A percentile compares a stretch with the other conserved stretches of the same genome.
Conservation (phyloP, 2,113 vertebrate genomes). For the Rhynchomys soricoides region DNA sequence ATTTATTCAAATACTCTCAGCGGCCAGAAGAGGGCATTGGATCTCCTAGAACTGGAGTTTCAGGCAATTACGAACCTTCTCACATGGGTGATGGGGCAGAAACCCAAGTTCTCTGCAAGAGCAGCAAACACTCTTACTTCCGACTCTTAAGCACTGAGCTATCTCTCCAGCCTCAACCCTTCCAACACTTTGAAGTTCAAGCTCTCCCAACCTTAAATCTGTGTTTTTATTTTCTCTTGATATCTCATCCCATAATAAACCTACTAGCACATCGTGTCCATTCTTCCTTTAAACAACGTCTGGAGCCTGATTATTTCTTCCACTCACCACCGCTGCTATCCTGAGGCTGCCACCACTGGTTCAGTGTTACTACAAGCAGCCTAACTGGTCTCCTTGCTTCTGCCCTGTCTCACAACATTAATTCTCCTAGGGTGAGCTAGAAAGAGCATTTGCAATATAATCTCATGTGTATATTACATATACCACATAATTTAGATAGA, state of each 20-base stretch:
- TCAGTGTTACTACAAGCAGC: background rate
- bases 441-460: constrained; percentile 26
- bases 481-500: background rate
- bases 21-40: background rate
- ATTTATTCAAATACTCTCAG: background rate
- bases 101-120: background rate
- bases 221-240: background rate
- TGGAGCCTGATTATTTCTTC: constrained; percentile 11
- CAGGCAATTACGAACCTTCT: background rate
- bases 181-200: background rate
- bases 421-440: background rate
- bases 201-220: background rate
- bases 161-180: background rate
- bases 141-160: background rate
- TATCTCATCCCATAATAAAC: background rate
- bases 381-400: background rate
- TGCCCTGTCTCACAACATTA: background rate
- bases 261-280: background rate
- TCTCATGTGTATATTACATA: background rate
- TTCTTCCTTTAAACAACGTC: constrained; percentile 41
- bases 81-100: too few relatives aligned
- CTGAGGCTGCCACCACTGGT: background rate
- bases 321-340: background rate
- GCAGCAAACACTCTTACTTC: background rate
- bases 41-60: background rate